Evolutionary conservation across 2,888 invertebrate species (phyloP), one percentile per base, ranked within the genome.

Genomic region (Tetragnatha montana): DNA sequence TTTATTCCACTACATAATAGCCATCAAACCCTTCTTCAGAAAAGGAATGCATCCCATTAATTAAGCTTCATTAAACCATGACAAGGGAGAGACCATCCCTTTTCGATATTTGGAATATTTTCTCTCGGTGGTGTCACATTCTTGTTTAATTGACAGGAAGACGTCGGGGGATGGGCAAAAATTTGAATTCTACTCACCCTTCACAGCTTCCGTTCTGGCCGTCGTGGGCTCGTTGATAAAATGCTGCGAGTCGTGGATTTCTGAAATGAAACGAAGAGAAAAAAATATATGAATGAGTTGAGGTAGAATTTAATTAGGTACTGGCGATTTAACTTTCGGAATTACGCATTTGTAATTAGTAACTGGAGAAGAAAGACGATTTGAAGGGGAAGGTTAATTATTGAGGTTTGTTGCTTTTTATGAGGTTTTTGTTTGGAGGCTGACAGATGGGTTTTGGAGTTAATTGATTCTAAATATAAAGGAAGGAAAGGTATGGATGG

Each of bases 201-300:
- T 90, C 12, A 90, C 75, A 22, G 87, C 87, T 87, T 90, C 90
- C 70, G 87, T 87, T 76, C 87, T 68, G 14, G 87, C 87, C 68
- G 90, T 90, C 49, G 90, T 90, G 19, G 90, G 87, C 17, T 87
- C 87, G 84, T 87, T 90, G 73, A 90, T 90, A 47, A 90, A 90
- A 84, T 90, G 90, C 49, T 90, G 82, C 1, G 90, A 90, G 49
- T 90, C 87, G 47, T 90, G 87, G 51, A 90, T 90, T 90, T 90
- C 90, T 90, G 86, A 51, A 87, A 90, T 14, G 75, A 60, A 60
- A 49, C 14, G 68, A 82, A 21, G 47, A 69, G 19, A 76, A 70
- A 22, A 78, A 69, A 35, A 10, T 35, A 50, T 7, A 71, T 70
- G 70, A 22, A 69, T 80, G 22, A 49, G 75, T 14, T 35, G 35